These are phyloP conservation scores for Platycnemis pennipes DNA, from an alignment of 2,888 invertebrate species.

Conservation along the genomic window DNA sequence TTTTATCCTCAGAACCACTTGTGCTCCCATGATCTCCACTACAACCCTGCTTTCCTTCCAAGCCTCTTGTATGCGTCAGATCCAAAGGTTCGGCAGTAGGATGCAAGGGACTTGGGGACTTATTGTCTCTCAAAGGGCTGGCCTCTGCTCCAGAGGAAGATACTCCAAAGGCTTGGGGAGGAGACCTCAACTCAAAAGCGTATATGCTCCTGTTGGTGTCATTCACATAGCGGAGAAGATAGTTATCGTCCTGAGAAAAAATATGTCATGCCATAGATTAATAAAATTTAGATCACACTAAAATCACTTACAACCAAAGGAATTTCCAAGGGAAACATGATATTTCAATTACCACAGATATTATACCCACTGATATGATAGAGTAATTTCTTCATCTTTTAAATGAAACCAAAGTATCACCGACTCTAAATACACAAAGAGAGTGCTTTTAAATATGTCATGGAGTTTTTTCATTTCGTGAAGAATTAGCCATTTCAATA, in stretches of 20 bases:
- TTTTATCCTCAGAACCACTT: slow-evolving; percentile 30
- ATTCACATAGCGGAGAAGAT: slow-evolving; percentile 80
- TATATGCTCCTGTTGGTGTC: slow-evolving; percentile 80
- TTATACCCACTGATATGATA: too few species aligned
- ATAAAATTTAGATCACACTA: background rate
- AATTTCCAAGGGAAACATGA: too few species aligned
- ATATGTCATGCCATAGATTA: background rate
- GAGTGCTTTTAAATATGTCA: too few species aligned
- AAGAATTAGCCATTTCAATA: too few species aligned
- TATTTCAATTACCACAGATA: too few species aligned
- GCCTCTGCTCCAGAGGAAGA: background rate
- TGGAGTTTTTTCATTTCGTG: too few species aligned
- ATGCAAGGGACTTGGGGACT: background rate
- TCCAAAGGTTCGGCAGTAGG: slow-evolving; percentile 44
- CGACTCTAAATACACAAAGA: too few species aligned
- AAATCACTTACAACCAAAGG: too few species aligned
- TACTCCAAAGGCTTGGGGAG: slow-evolving; percentile 69
- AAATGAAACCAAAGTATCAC: too few species aligned
- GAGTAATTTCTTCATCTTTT: too few species aligned
- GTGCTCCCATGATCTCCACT: background rate
- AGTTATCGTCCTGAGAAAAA: slow-evolving; percentile 80
- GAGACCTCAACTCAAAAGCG: slow-evolving; percentile 78
- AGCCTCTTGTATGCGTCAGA: slow-evolving; percentile 28
- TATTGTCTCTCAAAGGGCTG: background rate
- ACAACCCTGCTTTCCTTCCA: slow-evolving; percentile 14